Percentiles rank a stretch among this genome's conserved stretches.
Evolutionary conservation across 1,140 invertebrate species (phyloP).

Genomic region (Diuraphis noxia): DNA sequence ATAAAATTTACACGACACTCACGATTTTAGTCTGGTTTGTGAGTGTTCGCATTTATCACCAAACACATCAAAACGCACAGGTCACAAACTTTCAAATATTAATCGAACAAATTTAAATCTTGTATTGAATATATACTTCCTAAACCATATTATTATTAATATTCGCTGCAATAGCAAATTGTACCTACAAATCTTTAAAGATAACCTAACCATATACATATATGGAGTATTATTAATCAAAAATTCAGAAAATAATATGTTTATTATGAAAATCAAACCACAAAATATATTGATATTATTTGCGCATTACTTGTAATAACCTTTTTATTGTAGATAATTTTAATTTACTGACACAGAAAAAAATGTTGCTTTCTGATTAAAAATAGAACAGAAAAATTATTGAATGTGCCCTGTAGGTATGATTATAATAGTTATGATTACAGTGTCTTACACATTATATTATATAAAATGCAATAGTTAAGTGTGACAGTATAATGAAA

Average conservation of each 20-base stretch:
- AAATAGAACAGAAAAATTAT: not conserved
- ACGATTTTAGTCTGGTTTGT: constrained; percentile 26
- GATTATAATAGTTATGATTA: not conserved
- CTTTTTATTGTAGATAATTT: not conserved
- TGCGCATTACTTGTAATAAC: not conserved
- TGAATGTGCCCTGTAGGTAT: not conserved
- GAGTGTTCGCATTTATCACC: not conserved
- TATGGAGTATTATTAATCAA: not conserved
- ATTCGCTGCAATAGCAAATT: too few relatives aligned
- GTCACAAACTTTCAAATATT: not conserved
- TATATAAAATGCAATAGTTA: not conserved
- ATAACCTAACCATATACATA: too few relatives aligned
- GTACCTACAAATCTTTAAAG: not conserved
- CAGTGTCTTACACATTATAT: not conserved
- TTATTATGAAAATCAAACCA: not conserved
- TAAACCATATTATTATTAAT: not conserved
- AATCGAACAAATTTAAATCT: not conserved
- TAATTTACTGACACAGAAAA: not conserved
- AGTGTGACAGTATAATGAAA: not conserved
- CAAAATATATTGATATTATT: not conserved
- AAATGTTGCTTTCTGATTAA: not conserved
- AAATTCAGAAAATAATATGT: not conserved
- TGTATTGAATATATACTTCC: not conserved
- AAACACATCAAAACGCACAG: not conserved
- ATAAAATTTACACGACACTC: constrained; percentile 24